Evolutionary conservation across 2,113 vertebrate species (phyloP).

Genomic region (Ageneiosus marmoratus): DNA sequence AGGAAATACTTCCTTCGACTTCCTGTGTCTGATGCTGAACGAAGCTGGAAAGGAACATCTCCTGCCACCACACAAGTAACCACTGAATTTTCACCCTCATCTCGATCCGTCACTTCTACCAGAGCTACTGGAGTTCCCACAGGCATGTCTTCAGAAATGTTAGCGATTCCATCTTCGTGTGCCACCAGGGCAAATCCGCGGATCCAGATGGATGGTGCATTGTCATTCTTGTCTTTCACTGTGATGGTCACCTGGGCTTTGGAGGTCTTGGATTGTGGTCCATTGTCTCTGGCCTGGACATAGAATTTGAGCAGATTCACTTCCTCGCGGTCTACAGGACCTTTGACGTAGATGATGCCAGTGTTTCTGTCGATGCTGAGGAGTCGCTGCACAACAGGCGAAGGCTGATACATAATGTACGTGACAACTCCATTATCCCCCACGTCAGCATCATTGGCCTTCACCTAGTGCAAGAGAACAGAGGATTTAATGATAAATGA

Average conservation of each 20-base stretch:
- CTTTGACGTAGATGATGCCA: constrained; percentile 91
- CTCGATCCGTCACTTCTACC: constrained; percentile 93
- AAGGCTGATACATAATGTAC: constrained; percentile 88
- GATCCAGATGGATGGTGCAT: constrained; percentile 88
- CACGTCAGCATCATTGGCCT: constrained; percentile 91
- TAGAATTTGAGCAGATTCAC: constrained; percentile 87
- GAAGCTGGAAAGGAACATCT: constrained; percentile 91
- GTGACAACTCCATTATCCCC: constrained; percentile 89
- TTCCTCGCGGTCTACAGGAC: constrained; percentile 90
- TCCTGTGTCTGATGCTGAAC: constrained; percentile 86
- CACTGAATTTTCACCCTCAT: constrained; percentile 92
- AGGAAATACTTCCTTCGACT: constrained; percentile 97
- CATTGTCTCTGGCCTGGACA: constrained; percentile 88
- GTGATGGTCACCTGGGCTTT: constrained; percentile 85
- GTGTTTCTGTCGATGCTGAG: constrained; percentile 87
- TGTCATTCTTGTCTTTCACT: constrained; percentile 93
- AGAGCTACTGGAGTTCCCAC: constrained; percentile 91
- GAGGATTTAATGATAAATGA: not conserved
- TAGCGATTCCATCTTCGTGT: constrained; percentile 90
- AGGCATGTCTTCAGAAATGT: constrained; percentile 94
- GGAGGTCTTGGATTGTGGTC: constrained; percentile 86
- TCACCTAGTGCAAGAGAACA: constrained; percentile 73
- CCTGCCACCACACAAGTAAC: constrained; percentile 95
- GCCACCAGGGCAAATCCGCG: constrained; percentile 92
- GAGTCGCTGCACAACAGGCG: constrained; percentile 82